Base-by-base conservation (phyloP, 1,140 invertebrate genomes). In the Diuraphis noxia region DNA sequence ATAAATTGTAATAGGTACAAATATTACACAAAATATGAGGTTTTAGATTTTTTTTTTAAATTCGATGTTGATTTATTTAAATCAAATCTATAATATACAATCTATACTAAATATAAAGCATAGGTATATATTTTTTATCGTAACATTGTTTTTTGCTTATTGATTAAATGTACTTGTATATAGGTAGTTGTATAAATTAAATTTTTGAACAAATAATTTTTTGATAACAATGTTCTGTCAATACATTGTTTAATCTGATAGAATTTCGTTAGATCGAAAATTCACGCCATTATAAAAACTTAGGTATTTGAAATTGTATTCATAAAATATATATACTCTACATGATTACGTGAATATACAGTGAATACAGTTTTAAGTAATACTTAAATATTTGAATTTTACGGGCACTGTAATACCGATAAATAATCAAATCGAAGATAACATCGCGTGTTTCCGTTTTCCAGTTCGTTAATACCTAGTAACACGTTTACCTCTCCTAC, bases 401-500 rank as follows among this genome's bases (percentile, higher is more conserved):
- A 56, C 17, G 10, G 36, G 8, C 86, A 40, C 13, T 38, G 23
- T 38, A 19, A n/a, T 63, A n/a, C 25, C 86, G 86, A 88, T 88
- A 88, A 88, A 88, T 40, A 88, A 30, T 88, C 49, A 40, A 63
- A 88, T 40, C 40, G 52, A 88, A 40, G 36, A 63, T 63, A 63
- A 40, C 34, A 63, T 88, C 49, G 49, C 49, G 86, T 63, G 86
- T 88, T 88, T 88, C 86, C 86, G 52, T 56, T 88, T 40, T 63
- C 34, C 86, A 63, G 86, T 40, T 40, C 86, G 86, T 88, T 88
- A 88, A 88, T 63, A 63, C 41, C 23, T 40, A 30, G 36, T 30
- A 88, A 88, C 36, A 38, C 86, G 49, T 63, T 63, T 63, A 38
- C 25, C 19, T 56, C 86, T 63, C 86, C 86, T 88, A 88, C 86